Conservation (phyloP, 2,888 invertebrate species). For the Eretmocerus hayati region DNA sequence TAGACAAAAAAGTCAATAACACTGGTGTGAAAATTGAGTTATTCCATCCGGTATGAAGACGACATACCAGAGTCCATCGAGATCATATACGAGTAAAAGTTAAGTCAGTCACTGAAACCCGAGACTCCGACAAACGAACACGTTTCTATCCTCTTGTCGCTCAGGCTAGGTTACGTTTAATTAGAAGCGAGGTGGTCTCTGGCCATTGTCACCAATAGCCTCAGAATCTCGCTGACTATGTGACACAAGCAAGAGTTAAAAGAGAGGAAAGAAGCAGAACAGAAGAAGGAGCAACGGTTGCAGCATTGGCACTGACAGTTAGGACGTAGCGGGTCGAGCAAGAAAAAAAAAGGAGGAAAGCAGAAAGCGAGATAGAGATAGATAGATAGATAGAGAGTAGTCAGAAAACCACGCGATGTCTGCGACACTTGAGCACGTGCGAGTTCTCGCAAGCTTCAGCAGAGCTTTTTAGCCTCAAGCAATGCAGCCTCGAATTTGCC, state of each 20-base stretch:
- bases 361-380: too few relatives aligned
- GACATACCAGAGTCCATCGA: too few relatives aligned
- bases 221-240: constrained; percentile 13
- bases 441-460: constrained; percentile 5
- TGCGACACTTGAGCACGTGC: constrained; percentile 17
- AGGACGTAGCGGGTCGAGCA: not conserved
- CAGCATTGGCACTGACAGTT: not conserved
- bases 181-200: constrained; percentile 5
- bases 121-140: too few relatives aligned
- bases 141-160: too few relatives aligned
- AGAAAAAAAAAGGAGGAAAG: not conserved
- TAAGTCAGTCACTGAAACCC: too few relatives aligned
- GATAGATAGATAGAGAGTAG: constrained; percentile 1
- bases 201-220: constrained; percentile 12
- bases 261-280: not conserved
- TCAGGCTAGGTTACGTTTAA: constrained; percentile 9
- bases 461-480: constrained; percentile 9
- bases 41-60: too few relatives aligned
- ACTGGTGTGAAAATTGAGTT: too few relatives aligned
- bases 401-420: not conserved
- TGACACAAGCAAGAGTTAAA: too few relatives aligned
- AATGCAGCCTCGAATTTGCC: too few relatives aligned
- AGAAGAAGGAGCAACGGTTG: not conserved
- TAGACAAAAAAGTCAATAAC: too few relatives aligned
- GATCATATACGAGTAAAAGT: too few relatives aligned